phyloP scores from a whole-genome alignment of 2,888 invertebrate species.

The Omphaloscelis lunosa region DNA sequence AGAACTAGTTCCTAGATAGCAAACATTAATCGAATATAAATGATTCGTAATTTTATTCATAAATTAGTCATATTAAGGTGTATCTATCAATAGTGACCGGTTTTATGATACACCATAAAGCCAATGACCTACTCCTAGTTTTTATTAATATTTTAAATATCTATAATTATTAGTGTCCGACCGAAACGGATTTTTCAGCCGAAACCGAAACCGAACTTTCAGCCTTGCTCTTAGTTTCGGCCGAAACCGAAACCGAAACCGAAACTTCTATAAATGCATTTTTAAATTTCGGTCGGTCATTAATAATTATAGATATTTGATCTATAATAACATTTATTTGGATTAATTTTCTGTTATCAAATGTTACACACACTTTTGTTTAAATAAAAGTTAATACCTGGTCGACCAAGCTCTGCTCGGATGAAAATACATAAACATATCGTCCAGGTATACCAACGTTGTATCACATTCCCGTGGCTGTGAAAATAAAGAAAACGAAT shows the following conservation, averaged over 20 bases:
- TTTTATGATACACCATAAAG: neutral
- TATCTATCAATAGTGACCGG: neutral
- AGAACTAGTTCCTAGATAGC: conserved; percentile 28
- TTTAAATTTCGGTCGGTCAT: too few species aligned
- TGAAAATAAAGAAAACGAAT: too few species aligned
- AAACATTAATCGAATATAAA: conserved; percentile 22
- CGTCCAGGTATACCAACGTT: too few species aligned
- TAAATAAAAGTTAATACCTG: neutral
- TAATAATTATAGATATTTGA: neutral
- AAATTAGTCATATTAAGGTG: conserved; percentile 1
- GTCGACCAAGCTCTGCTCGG: too few species aligned
- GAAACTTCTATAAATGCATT: too few species aligned
- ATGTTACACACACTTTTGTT: neutral
- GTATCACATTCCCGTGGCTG: too few species aligned
- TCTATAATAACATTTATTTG: neutral
- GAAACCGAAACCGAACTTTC: too few species aligned
- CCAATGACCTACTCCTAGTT: neutral
- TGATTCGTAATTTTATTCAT: conserved; percentile 14
- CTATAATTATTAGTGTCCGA: too few species aligned
- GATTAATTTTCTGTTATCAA: neutral
- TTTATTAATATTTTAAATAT: neutral
- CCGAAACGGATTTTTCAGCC: too few species aligned
- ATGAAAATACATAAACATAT: too few species aligned
- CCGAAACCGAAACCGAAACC: too few species aligned
- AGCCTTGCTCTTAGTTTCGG: too few species aligned